phyloP scores from a whole-genome alignment of 2,888 invertebrate species.

The Crocallis elinguaria region DNA sequence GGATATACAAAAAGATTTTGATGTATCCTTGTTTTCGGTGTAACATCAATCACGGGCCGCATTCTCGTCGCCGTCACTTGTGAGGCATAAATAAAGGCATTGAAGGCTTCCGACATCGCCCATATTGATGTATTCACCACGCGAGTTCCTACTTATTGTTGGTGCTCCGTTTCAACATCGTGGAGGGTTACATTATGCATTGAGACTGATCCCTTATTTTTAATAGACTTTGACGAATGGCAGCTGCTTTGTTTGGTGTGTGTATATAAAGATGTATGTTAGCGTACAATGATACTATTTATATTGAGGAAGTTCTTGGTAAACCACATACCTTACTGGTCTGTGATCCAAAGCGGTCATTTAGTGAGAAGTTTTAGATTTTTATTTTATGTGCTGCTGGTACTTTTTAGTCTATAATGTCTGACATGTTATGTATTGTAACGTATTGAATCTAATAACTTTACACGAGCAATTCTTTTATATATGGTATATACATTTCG shows the following conservation, averaged over 20 bases:
- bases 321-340: too few species aligned
- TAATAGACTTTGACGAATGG: constrained; percentile 11
- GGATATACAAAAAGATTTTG: constrained; percentile 63
- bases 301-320: too few species aligned
- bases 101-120: constrained; percentile 64
- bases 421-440: too few species aligned
- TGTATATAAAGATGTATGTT: neutral
- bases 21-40: constrained; percentile 62
- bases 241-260: neutral
- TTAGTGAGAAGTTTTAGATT: too few species aligned
- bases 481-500: too few species aligned
- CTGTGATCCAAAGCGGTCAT: too few species aligned
- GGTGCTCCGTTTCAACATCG: constrained; percentile 52
- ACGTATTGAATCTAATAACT: too few species aligned
- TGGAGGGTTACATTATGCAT: constrained; percentile 42
- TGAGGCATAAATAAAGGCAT: constrained; percentile 69
- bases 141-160: constrained; percentile 64
- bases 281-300: neutral
- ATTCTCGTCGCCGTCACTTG: constrained; percentile 65
- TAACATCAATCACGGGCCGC: constrained; percentile 71
- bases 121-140: constrained; percentile 71
- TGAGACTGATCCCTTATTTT: constrained; percentile 31
- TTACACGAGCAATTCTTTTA: too few species aligned
- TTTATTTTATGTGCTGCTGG: too few species aligned
- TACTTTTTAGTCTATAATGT: too few species aligned